These are phyloP conservation scores for Ispidina lecontei DNA, from an alignment of 2,797 vertebrate genomes.

Conservation along the genomic window DNA sequence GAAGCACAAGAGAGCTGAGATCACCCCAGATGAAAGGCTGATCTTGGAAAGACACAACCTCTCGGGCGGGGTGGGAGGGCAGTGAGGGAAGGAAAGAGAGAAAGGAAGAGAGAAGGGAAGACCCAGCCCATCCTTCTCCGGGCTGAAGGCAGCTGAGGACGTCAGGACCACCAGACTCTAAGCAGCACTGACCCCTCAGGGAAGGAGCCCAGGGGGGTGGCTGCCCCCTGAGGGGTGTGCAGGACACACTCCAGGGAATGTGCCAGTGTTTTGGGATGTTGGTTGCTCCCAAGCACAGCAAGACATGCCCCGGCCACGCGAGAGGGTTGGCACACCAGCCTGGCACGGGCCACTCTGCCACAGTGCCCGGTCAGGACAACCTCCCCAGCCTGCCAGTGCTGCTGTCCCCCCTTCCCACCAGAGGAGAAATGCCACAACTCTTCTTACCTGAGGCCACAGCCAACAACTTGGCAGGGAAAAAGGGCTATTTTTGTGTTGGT, in stretches of 20 bases:
- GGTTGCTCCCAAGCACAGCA: neutral
- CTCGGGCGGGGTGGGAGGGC: neutral
- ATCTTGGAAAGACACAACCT: neutral
- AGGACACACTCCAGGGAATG: neutral
- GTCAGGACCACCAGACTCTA: neutral
- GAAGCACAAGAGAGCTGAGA: neutral
- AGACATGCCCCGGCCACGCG: rapidly evolving
- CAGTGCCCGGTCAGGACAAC: neutral
- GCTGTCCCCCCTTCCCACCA: neutral
- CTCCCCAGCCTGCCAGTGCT: neutral
- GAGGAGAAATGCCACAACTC: neutral
- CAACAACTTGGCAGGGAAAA: neutral
- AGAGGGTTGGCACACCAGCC: neutral
- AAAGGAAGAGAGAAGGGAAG: constrained; percentile 57
- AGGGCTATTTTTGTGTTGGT: neutral
- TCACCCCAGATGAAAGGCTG: neutral
- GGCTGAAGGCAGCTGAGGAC: neutral
- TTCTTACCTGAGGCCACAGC: neutral
- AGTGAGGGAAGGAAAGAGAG: neutral
- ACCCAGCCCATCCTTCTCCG: neutral
- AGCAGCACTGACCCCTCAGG: neutral
- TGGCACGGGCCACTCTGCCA: neutral
- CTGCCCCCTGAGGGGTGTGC: neutral
- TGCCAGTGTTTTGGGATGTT: neutral
- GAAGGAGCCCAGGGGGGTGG: neutral